Evolutionary conservation across 1,140 invertebrate genomes (phyloP), one percentile per base, ranked within the genome.

Genomic region (Nixonia krombeini): DNA sequence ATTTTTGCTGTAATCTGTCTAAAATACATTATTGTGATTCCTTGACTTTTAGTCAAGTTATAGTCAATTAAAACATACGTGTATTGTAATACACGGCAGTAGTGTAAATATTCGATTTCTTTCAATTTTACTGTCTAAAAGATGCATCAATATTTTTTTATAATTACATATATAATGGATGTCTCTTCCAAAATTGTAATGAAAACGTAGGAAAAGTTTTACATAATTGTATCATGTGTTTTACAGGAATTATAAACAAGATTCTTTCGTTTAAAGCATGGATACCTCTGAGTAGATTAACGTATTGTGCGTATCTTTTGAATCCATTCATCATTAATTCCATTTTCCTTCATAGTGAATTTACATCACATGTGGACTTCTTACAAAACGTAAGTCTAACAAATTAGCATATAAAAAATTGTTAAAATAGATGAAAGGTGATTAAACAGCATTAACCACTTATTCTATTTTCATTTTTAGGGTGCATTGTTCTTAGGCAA

Each of bases 291-390:
- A 86, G 86, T 42, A 82, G 80, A 72, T 58, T 87, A 23, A 85
- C 86, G 0, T 87, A 83, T 37, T 83, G 83, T 40, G 81, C 80
- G 25, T 88, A 87, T 72, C 73, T 88, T 0, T n/a, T 87, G 8
- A 87, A 87, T 75, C 87, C 87, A 4, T 73, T 87, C 10, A 25
- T 85, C 3, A 79, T 84, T 55, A 70, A 61, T 67, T 77, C 75
- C 0, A 46, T 81, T 18, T 77, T 72, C 18, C 46, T 80, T 21
- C 29, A 65, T 3, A 62, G 57, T 13, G 75, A 76, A 50, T 64
- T 69, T 0, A 1, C 69, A 0, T 0, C 40, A 0, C 78, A 79
- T 31, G 13, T 80, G 0, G 80, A 84, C 21, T 47, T 79, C n/a
- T 15, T 79, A 13, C 47, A 55, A 26, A 70, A 63, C n/a, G 83